These are phyloP conservation scores for Atta texana DNA, from an alignment of 1,140 invertebrate genomes.

Conservation along the genomic window DNA sequence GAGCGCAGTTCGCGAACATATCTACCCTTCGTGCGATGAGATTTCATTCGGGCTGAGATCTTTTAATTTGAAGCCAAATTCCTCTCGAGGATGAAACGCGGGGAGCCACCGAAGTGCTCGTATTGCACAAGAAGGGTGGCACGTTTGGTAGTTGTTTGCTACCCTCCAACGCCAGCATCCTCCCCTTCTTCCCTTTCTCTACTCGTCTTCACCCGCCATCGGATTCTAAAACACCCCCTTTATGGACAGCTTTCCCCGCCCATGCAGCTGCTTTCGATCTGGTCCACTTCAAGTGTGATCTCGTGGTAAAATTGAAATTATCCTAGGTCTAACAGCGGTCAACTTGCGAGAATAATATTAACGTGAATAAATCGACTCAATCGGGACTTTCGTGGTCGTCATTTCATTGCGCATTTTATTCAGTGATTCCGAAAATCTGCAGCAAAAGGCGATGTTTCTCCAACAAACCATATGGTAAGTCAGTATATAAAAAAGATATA, in stretches of 20 bases:
- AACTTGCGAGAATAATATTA: conserved; percentile 43
- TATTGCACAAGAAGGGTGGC: conserved; percentile 73
- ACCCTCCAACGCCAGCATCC: conserved; percentile 58
- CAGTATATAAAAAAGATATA: conserved; percentile 33
- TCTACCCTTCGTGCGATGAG: conserved; percentile 75
- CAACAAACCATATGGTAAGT: neutral
- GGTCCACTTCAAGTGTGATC: conserved; percentile 29
- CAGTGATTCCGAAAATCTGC: neutral
- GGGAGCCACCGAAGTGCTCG: conserved; percentile 78
- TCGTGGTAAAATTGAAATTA: conserved; percentile 39
- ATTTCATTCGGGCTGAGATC: conserved; percentile 83
- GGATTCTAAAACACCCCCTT: conserved; percentile 81
- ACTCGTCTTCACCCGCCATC: conserved; percentile 55
- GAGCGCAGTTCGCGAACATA: conserved; percentile 74
- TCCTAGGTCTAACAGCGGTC: conserved; percentile 39
- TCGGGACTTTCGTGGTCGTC: neutral
- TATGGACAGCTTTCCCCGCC: conserved; percentile 49
- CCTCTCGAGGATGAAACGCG: conserved; percentile 84
- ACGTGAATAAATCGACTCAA: conserved; percentile 1
- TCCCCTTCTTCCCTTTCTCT: neutral
- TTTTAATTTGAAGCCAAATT: conserved; percentile 86
- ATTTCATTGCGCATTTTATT: neutral
- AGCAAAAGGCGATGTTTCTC: neutral
- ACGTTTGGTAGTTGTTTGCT: conserved; percentile 76
- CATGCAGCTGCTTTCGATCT: conserved; percentile 62